phyloP scores from a whole-genome alignment of 2,113 vertebrate genomes.

The Sinosuthora webbiana region DNA sequence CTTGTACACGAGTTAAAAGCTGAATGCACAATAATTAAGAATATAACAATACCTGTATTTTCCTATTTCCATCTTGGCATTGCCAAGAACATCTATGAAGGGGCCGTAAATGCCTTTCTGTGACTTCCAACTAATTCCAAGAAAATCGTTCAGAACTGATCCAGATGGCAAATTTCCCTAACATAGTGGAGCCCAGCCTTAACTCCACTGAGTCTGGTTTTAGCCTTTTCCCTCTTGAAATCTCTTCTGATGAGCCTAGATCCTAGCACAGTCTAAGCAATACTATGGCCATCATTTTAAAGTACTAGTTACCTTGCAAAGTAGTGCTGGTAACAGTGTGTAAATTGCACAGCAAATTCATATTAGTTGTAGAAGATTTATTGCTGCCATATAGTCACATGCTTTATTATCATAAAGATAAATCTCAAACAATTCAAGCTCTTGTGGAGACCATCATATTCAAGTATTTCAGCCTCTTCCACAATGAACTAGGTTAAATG shows the following conservation, averaged over 20 bases:
- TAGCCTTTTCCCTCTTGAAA: neutral
- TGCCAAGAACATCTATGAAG: neutral
- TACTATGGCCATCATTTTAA: neutral
- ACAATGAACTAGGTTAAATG: neutral
- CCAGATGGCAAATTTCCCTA: neutral
- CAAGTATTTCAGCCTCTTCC: neutral
- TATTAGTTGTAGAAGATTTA: neutral
- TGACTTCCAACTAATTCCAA: neutral
- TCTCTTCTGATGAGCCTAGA: neutral
- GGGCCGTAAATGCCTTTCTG: neutral
- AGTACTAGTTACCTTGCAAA: neutral
- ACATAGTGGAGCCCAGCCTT: neutral
- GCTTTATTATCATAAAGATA: neutral
- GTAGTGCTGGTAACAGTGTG: neutral
- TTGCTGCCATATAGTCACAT: neutral
- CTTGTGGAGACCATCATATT: neutral
- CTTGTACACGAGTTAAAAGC: neutral
- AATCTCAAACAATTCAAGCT: neutral
- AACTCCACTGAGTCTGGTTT: neutral
- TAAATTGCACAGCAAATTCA: neutral
- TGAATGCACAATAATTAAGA: neutral
- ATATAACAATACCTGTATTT: neutral
- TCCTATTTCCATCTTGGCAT: neutral
- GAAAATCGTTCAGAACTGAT: neutral
- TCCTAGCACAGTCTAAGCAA: neutral